Evolutionary conservation across 1,140 invertebrate species (phyloP).

Genomic region (Bombus sylvicola): DNA sequence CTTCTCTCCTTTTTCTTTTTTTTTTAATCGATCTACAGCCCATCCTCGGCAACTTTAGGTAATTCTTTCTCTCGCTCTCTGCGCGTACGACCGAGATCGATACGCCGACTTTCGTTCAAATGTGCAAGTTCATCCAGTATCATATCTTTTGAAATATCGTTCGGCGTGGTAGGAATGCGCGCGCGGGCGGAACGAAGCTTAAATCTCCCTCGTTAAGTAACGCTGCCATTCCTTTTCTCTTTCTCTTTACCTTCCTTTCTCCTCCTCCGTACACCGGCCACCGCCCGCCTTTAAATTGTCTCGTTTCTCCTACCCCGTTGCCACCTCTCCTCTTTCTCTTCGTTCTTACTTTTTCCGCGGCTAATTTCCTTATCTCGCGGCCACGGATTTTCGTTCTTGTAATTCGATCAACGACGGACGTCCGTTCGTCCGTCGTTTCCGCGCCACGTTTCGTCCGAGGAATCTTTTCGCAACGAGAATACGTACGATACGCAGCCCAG

Average conservation of each 20-base stretch:
- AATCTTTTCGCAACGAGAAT: too few relatives aligned
- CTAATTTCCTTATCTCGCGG: too few relatives aligned
- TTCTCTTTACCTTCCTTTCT: not conserved
- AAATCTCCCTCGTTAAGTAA: conserved; percentile 55
- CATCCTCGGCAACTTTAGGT: conserved; percentile 31
- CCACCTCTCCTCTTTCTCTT: too few relatives aligned
- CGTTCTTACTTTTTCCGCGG: not conserved
- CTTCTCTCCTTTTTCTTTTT: not conserved
- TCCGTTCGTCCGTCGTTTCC: too few relatives aligned
- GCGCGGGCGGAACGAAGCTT: conserved; percentile 66
- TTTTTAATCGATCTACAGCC: conserved; percentile 34
- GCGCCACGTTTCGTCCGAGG: too few relatives aligned
- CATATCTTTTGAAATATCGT: conserved; percentile 74
- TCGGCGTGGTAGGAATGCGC: conserved; percentile 69
- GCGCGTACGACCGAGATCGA: conserved; percentile 24
- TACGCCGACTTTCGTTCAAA: conserved; percentile 68
- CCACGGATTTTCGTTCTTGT: not conserved
- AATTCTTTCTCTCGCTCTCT: not conserved
- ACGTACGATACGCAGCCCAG: too few relatives aligned
- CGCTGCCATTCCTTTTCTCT: conserved; percentile 28
- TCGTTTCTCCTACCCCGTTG: conserved; percentile 14
- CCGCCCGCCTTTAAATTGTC: conserved; percentile 37
- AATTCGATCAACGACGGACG: not conserved
- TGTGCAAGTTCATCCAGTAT: conserved; percentile 77
- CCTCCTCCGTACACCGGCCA: not conserved